A percentile compares a stretch with the other conserved stretches of the same genome.
Conservation (phyloP, 2,888 invertebrate species). For the Spilarctia lutea region DNA sequence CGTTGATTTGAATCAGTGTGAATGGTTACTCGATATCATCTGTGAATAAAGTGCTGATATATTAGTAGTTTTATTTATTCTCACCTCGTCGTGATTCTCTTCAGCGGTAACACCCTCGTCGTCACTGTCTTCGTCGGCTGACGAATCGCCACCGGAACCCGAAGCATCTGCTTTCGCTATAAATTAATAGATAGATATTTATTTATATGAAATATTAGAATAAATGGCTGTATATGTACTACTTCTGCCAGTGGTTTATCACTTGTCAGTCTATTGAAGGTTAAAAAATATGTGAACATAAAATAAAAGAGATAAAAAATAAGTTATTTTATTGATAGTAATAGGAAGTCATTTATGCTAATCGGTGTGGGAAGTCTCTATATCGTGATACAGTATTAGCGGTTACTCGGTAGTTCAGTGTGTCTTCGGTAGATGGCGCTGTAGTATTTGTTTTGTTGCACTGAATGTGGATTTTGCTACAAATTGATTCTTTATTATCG, state of each 20-base stretch:
- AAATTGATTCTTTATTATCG: neutral
- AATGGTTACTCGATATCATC: neutral
- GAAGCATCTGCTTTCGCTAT: conserved; percentile 71
- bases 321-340: no score
- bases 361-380: no score
- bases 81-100: conserved; percentile 90
- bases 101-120: conserved; percentile 88
- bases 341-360: no score
- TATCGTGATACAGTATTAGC: no score
- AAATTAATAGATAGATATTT: neutral
- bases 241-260: neutral
- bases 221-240: no score
- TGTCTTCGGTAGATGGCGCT: no score
- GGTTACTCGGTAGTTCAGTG: no score
- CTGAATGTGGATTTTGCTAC: no score
- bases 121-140: conserved; percentile 92
- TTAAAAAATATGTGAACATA: no score
- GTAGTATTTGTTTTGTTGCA: no score
- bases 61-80: conserved; percentile 15
- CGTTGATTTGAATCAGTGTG: neutral
- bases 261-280: neutral
- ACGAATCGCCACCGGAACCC: conserved; percentile 88
- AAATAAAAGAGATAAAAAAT: no score
- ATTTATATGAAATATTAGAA: neutral
- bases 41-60: neutral